Percentiles rank a stretch among this genome's conserved stretches.
Conservation (phyloP, 2,888 invertebrate species). For the Eupithecia exiguata region DNA sequence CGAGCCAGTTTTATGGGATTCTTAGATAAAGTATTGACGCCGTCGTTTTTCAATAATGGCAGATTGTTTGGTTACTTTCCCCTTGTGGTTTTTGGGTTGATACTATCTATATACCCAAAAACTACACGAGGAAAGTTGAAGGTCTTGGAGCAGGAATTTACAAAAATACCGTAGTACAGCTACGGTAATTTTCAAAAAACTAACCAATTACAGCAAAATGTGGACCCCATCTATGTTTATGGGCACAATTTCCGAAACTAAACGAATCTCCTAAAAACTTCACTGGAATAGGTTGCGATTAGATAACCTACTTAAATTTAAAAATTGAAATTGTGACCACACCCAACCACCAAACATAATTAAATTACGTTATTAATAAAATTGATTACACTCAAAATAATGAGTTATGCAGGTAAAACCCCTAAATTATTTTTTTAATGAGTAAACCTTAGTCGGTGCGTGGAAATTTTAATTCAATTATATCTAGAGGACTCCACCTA, state of each 20-base stretch:
- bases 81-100: constrained; percentile 46
- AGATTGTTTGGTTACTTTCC: constrained; percentile 47
- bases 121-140: not conserved
- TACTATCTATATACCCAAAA: constrained; percentile 7
- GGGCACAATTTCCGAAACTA: too few relatives aligned
- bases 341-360: not conserved
- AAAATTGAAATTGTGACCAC: not conserved
- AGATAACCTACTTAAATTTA: not conserved
- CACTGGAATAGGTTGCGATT: too few relatives aligned
- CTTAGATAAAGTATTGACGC: constrained; percentile 53
- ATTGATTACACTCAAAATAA: not conserved
- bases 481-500: not conserved
- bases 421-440: constrained; percentile 5
- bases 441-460: not conserved
- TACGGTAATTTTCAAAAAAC: not conserved
- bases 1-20: constrained; percentile 62
- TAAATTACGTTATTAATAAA: not conserved
- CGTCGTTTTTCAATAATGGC: constrained; percentile 49
- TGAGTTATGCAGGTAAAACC: not conserved
- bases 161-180: too few relatives aligned
- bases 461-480: constrained; percentile 7
- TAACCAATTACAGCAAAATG: too few relatives aligned
- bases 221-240: too few relatives aligned
- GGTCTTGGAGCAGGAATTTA: not conserved
- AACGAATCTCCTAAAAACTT: too few relatives aligned